These are phyloP conservation scores for Gavia stellata DNA, from an alignment of 2,113 vertebrate genomes.

Conservation along the genomic window DNA sequence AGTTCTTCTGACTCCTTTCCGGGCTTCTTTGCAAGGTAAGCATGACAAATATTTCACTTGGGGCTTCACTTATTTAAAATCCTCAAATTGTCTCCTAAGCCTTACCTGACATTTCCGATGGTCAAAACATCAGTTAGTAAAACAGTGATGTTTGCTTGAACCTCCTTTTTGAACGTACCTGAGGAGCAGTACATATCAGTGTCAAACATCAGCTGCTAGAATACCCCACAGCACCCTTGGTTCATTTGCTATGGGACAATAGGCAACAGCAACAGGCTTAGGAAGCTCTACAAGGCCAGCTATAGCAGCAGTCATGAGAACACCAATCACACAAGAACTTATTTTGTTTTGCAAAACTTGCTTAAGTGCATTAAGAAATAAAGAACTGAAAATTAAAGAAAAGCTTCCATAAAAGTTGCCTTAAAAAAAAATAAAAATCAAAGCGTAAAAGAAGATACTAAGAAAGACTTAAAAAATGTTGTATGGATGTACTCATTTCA, in stretches of 20 bases:
- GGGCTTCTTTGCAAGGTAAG: not conserved
- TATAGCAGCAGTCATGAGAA: not conserved
- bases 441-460: not conserved
- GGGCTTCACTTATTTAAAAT: not conserved
- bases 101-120: not conserved
- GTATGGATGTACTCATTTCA: not conserved
- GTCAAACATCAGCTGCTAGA: not conserved
- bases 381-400: not conserved
- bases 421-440: not conserved
- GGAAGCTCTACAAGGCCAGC: not conserved
- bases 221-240: rapidly evolving
- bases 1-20: not conserved
- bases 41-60: not conserved
- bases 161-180: not conserved
- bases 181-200: not conserved
- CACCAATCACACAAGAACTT: not conserved
- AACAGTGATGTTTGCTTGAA: not conserved
- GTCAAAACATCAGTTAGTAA: not conserved
- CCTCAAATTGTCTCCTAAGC: not conserved
- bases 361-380: not conserved
- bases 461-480: not conserved
- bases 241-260: not conserved
- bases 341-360: not conserved
- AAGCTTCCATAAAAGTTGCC: not conserved
- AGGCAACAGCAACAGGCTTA: not conserved